phyloP scores from a whole-genome alignment of 2,888 invertebrate genomes.

The Heliconius aoede region DNA sequence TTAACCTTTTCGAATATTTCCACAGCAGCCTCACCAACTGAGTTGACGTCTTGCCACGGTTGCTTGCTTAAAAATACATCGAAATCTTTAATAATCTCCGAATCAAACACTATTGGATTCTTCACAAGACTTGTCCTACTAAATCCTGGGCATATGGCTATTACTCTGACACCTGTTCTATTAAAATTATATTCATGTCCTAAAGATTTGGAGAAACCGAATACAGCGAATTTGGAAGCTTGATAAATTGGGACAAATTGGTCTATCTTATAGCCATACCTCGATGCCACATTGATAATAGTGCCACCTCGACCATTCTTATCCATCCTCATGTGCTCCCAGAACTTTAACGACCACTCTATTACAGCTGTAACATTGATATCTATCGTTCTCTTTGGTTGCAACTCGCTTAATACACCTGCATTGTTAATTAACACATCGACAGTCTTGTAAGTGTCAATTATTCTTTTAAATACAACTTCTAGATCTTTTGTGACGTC shows the following conservation, averaged over 20 bases:
- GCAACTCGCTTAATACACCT: constrained; percentile 62
- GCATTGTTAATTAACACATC: constrained; percentile 77
- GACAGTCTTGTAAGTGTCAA: constrained; percentile 62
- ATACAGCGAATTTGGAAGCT: constrained; percentile 84
- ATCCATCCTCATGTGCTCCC: constrained; percentile 83
- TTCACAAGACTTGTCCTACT: constrained; percentile 67
- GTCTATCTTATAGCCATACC: constrained; percentile 80
- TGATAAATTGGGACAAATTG: constrained; percentile 83
- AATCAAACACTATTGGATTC: constrained; percentile 46
- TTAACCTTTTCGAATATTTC: constrained; percentile 66
- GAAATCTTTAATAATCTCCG: constrained; percentile 50
- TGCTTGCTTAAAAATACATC: constrained; percentile 49
- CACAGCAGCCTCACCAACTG: constrained; percentile 60
- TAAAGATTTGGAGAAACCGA: constrained; percentile 74
- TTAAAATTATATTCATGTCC: constrained; percentile 72
- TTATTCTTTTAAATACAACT: constrained; percentile 61
- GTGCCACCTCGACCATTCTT: constrained; percentile 84
- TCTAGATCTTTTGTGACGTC: constrained; percentile 80
- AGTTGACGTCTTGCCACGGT: constrained; percentile 60
- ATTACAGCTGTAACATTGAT: constrained; percentile 66
- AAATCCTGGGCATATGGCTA: constrained; percentile 82
- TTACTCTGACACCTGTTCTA: constrained; percentile 77
- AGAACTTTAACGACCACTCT: constrained; percentile 78
- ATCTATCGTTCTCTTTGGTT: constrained; percentile 57
- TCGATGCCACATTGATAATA: constrained; percentile 86